These are phyloP conservation scores for Schlechtendalia chinensis DNA, from an alignment of 1,140 invertebrate genomes.

Conservation along the genomic window DNA sequence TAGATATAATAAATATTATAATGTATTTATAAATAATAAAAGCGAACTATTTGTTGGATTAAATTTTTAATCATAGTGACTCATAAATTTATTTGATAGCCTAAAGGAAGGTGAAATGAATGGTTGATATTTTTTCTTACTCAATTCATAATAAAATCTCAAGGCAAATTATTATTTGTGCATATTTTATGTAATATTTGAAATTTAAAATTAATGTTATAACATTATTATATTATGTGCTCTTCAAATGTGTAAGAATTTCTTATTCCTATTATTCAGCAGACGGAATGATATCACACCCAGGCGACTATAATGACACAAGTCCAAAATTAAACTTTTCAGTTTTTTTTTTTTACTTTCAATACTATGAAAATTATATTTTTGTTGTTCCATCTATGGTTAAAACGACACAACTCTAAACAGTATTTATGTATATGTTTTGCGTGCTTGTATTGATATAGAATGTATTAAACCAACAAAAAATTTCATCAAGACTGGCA, in stretches of 20 bases:
- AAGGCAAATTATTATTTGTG: background rate
- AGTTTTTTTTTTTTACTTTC: too few species aligned
- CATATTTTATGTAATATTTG: background rate
- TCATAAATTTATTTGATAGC: slow-evolving; percentile 27
- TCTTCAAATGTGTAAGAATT: background rate
- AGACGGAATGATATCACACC: background rate
- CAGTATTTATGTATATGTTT: too few species aligned
- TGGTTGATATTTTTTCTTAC: background rate
- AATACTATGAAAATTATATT: too few species aligned
- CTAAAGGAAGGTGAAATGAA: background rate
- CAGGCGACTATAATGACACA: too few species aligned
- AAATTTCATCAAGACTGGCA: too few species aligned
- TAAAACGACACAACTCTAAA: too few species aligned
- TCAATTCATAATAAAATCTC: background rate
- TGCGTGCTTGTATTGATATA: too few species aligned
- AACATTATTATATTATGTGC: background rate
- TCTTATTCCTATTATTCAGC: background rate
- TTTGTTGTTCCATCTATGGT: too few species aligned
- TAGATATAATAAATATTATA: background rate
- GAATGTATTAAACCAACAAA: too few species aligned
- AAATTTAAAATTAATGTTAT: background rate
- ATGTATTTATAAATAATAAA: slow-evolving; percentile 30
- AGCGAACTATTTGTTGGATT: slow-evolving; percentile 4
- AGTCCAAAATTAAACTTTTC: too few species aligned
- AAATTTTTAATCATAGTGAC: slow-evolving; percentile 18